Evolutionary conservation across 30 jellyfish, hydroid and myxozoan genomes (phyloP), one percentile per base, ranked within the genome.

Genomic region (Catostylus mosaicus): DNA sequence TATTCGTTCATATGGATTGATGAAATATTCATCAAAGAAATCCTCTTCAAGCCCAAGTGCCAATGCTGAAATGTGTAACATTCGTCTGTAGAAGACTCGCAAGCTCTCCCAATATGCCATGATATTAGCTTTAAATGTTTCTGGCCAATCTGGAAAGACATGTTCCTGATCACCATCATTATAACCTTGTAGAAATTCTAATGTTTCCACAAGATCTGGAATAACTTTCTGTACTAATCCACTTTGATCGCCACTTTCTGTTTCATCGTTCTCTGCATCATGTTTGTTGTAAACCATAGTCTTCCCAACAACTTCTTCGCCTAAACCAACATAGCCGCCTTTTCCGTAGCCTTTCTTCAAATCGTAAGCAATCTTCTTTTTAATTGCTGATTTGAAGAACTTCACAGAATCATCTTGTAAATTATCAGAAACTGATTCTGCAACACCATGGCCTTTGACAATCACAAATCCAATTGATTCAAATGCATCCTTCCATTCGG

Each of bases 261-360:
- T 11, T 23, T 59, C 65, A 1, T 23, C 62, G 23, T 11, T 51
- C 50, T 6, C 33, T n/a, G 30, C 64, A 56, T 57, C 88, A 30
- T 57, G 75, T 36, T 77, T 77, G 72, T 82, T 82, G 79, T 29
- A 82, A 0, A 82, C 80, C 84, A 67, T 71, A 35, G 92, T 82
- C 31, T 82, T 82, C 0, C 85, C 86, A 8, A 82, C 92, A 40
- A 75, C 75, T 40, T 82, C 92, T 22, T 67, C 56, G 16, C 92
- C 92, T 45, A 60, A 20, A 30, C 77, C 78, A 12, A 82, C 92
- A 43, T 68, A 82, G 22, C 92, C 92, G 9, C 92, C 92, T 60
- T 70, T 71, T 18, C 92, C 92, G 30, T 82, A 82, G 8, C 92
- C 92, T 54, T 35, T 27, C 34, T 82, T 82, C 45, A 69, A 31